Evolutionary conservation across 1,140 invertebrate genomes (phyloP), one percentile per base, ranked within the genome.

Genomic region (Whitmania pigra): DNA sequence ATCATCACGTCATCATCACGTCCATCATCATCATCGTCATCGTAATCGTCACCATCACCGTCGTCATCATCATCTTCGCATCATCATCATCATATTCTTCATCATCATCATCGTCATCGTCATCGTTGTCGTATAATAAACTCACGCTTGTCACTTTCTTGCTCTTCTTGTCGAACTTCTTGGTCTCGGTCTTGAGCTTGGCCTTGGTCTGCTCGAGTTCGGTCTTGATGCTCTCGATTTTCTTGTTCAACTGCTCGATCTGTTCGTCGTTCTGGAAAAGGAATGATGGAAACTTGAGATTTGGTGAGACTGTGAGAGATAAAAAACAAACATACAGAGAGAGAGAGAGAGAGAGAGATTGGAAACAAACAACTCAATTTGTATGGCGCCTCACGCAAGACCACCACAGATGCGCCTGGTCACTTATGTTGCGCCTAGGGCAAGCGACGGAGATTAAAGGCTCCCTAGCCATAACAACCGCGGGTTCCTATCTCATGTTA

Each of bases 101-200:
- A n/a, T 63, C 57, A 17, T 63, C 57, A 17, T 63, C 15, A 17
- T 63, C 57, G 20, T 63, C 57, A 17, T 63, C 57, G 18, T 63
- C 57, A 17, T 63, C 57, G 29, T 63, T 18, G 29, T 63, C 57
- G 15, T 63, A 15, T 20, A 63, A 13, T 60, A 11, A 63, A 63
- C 29, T n/a, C 29, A 63, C 57, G 22, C 9, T 63, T 63, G 57
- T 63, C 29, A 63, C 57, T 63, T 63, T 63, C 57, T 63, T 63
- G 29, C 29, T 63, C 57, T 63, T 63, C 20, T 63, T 63, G 5
- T 63, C 57, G 57, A 63, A 31, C 29, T 63, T 63, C 29, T 63
- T 63, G 13, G 57, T 63, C 29, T 63, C 22, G 9, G 57, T 6
- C 18, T 63, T 63, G 22, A 63, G 57, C 18, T 63, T 22, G 11